Conservation (phyloP, 2,797 vertebrate genomes). For the Odontamblyopus lacepedii region DNA sequence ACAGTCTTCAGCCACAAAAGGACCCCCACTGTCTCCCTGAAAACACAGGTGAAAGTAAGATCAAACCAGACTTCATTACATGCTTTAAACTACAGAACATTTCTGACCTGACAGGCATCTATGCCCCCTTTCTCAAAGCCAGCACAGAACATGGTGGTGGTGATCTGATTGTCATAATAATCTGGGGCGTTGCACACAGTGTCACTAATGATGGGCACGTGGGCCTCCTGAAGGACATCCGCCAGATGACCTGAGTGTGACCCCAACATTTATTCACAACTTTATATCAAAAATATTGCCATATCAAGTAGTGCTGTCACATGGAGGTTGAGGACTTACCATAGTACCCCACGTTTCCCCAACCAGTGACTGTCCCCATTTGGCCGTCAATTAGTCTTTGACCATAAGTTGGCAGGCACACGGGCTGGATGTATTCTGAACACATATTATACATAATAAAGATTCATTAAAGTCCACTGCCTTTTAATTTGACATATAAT, state of each 20-base stretch:
- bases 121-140: constrained; percentile 89
- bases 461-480: neutral
- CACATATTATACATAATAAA: neutral
- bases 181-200: constrained; percentile 85
- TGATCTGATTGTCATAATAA: constrained; percentile 91
- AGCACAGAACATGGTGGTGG: constrained; percentile 92
- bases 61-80: neutral
- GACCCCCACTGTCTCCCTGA: constrained; percentile 91
- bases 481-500: neutral
- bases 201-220: constrained; percentile 87
- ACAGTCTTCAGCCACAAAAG: constrained; percentile 85
- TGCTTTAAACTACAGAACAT: neutral
- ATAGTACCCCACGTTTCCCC: constrained; percentile 89
- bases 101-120: constrained; percentile 88
- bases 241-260: constrained; percentile 79
- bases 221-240: constrained; percentile 85
- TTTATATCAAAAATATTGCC: neutral
- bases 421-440: constrained; percentile 87
- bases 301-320: neutral
- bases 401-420: constrained; percentile 86
- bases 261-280: neutral
- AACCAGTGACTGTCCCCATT: constrained; percentile 88
- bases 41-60: constrained; percentile 15
- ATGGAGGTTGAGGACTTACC: constrained; percentile 64
- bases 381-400: constrained; percentile 86